phyloP scores from a whole-genome alignment of 2,113 vertebrate genomes.

The Mustelus asterias region DNA sequence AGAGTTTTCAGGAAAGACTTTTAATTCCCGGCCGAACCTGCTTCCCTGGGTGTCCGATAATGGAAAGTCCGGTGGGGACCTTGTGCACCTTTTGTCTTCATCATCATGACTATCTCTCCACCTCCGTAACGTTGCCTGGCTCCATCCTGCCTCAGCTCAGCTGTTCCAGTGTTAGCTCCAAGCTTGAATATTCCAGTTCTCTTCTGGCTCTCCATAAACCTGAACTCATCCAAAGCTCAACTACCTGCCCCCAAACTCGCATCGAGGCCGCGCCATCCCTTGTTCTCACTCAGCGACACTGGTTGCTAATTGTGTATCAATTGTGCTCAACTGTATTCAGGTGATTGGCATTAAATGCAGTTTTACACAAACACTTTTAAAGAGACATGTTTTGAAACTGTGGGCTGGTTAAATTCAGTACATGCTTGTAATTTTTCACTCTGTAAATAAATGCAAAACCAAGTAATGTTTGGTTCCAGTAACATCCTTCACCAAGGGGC shows the following conservation, averaged over 20 bases:
- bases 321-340: not conserved
- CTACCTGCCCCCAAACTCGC: not conserved
- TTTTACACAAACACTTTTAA: not conserved
- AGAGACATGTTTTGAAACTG: not conserved
- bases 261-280: not conserved
- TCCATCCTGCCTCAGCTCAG: not conserved
- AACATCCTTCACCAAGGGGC: not conserved
- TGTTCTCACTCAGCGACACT: not conserved
- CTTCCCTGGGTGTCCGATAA: not conserved
- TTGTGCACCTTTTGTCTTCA: not conserved
- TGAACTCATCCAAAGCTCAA: not conserved
- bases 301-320: not conserved
- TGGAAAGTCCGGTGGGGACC: not conserved
- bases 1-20: not conserved
- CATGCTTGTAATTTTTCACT: not conserved
- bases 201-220: not conserved
- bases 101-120: not conserved
- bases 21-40: not conserved
- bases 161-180: not conserved
- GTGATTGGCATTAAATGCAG: not conserved
- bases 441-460: not conserved
- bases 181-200: not conserved
- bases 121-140: not conserved
- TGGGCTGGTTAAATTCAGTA: not conserved
- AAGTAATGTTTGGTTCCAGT: not conserved